Conservation (phyloP, 2,797 vertebrate species). For the Poeciliopsis paucimaculata region DNA sequence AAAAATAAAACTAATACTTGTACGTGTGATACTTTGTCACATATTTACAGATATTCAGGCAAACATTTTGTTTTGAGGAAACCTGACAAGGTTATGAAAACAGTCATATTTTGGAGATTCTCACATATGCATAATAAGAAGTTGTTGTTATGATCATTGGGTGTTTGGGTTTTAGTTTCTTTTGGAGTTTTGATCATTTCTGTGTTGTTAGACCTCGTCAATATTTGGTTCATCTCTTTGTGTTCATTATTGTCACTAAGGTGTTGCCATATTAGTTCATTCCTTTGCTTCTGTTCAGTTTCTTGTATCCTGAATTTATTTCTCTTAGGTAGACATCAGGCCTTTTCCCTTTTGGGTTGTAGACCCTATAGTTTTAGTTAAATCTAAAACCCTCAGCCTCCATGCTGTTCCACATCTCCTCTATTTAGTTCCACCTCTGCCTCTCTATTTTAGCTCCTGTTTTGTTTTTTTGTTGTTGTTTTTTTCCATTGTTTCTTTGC, state of each 20-base stretch:
- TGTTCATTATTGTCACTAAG: background rate
- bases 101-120: background rate
- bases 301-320: background rate
- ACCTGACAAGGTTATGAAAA: background rate
- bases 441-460: too few species aligned
- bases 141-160: background rate
- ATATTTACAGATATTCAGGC: background rate
- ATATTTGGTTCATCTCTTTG: background rate
- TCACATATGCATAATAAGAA: background rate
- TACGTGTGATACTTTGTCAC: background rate
- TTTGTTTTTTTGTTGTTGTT: too few species aligned
- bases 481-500: background rate
- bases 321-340: background rate
- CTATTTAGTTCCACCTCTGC: background rate
- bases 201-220: background rate
- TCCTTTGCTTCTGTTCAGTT: background rate
- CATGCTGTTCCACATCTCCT: background rate
- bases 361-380: background rate
- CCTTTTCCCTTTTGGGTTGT: background rate
- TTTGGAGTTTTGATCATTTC: background rate
- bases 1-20: background rate
- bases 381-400: background rate
- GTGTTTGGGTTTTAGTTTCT: background rate
- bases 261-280: background rate
- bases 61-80: background rate